phyloP scores from a whole-genome alignment of 2,797 vertebrate genomes.

The Periparus ater region DNA sequence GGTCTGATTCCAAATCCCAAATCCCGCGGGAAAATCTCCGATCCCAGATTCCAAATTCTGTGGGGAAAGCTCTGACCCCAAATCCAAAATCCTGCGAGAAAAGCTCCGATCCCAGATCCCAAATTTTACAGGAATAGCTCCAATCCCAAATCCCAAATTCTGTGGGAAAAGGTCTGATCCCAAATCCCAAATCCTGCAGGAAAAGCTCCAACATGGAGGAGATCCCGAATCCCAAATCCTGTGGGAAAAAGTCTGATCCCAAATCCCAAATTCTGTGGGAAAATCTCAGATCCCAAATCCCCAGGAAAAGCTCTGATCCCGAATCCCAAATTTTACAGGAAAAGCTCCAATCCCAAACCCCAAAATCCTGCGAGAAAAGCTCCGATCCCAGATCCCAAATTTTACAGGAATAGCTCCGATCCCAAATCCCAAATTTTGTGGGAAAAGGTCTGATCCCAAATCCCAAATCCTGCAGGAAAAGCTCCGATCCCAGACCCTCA shows the following conservation, averaged over 20 bases:
- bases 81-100: not conserved
- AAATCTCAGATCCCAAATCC: not conserved
- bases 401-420: not conserved
- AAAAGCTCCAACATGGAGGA: not conserved
- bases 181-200: too few species aligned
- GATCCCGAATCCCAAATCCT: too few species aligned
- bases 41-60: not conserved
- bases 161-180: fast-evolving
- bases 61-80: not conserved
- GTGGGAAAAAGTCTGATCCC: not conserved
- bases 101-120: not conserved
- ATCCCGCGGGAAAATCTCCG: not conserved
- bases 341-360: too few species aligned
- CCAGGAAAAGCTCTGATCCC: not conserved
- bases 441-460: not conserved
- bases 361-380: too few species aligned
- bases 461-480: not conserved
- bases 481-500: not conserved
- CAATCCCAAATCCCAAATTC: fast-evolving
- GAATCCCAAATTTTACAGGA: not conserved
- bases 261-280: not conserved
- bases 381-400: not conserved
- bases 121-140: too few species aligned
- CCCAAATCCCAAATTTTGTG: fast-evolving
- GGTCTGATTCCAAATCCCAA: not conserved